phyloP scores from a whole-genome alignment of 2,888 invertebrate genomes.

The Hyles lineata region DNA sequence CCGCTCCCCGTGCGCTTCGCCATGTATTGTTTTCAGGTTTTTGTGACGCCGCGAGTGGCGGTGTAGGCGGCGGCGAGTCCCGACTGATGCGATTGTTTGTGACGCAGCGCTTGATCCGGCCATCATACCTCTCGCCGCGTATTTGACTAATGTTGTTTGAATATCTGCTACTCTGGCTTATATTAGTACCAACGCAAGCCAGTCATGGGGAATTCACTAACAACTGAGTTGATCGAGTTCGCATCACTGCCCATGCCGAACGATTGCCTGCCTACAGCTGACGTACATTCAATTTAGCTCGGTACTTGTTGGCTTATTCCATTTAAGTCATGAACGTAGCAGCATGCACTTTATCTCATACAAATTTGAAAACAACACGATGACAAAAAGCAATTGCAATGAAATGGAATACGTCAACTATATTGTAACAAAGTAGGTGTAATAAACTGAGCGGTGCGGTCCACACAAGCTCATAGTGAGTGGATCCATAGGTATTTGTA shows the following conservation, averaged over 20 bases:
- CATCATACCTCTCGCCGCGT: constrained; percentile 35
- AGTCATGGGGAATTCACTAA: not conserved
- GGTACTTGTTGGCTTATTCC: too few relatives aligned
- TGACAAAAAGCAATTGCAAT: too few relatives aligned
- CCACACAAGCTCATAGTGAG: not conserved
- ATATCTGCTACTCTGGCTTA: not conserved
- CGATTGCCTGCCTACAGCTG: too few relatives aligned
- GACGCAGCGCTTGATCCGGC: constrained; percentile 43
- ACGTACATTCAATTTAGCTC: too few relatives aligned
- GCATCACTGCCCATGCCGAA: too few relatives aligned
- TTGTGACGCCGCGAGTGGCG: not conserved
- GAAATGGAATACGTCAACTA: too few relatives aligned
- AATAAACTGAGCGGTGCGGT: too few relatives aligned
- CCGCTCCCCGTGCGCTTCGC: constrained; percentile 58
- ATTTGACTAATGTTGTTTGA: constrained; percentile 35
- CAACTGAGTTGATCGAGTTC: too few relatives aligned
- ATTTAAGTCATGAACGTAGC: too few relatives aligned
- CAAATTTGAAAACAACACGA: too few relatives aligned
- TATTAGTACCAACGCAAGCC: not conserved
- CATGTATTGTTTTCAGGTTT: constrained; percentile 51
- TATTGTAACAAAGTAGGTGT: too few relatives aligned
- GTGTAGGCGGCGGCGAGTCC: not conserved
- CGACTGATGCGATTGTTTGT: constrained; percentile 47
- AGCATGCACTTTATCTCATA: too few relatives aligned
- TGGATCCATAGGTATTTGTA: not conserved